These are phyloP conservation scores for Prunella himalayana DNA, from an alignment of 2,113 vertebrate species.

Conservation along the genomic window DNA sequence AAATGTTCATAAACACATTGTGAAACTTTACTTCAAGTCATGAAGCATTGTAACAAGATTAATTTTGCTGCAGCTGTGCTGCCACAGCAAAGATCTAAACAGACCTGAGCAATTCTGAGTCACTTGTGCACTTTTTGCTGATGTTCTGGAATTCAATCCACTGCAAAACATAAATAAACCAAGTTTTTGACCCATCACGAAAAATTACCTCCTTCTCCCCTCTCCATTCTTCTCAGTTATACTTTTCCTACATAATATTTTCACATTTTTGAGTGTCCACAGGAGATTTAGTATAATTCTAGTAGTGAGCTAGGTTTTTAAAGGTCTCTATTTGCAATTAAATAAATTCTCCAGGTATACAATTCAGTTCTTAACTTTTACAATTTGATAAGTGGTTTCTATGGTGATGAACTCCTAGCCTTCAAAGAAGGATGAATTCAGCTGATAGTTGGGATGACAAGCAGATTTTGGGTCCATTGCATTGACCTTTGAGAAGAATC, in stretches of 20 bases:
- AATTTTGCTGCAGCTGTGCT: neutral
- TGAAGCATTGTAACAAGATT: neutral
- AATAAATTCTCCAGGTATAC: constrained; percentile 41
- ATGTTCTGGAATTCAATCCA: neutral
- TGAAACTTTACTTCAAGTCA: neutral
- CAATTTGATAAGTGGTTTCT: constrained; percentile 4
- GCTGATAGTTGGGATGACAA: constrained; percentile 11
- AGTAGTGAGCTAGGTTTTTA: neutral
- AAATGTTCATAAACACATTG: neutral
- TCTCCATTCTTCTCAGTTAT: neutral
- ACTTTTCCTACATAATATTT: neutral
- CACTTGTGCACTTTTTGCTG: constrained; percentile 4
- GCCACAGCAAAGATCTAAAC: neutral
- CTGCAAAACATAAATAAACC: neutral
- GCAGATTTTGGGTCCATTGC: neutral
- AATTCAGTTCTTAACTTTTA: constrained; percentile 10
- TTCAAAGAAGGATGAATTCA: constrained; percentile 6
- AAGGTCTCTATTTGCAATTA: constrained; percentile 52
- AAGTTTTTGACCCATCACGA: neutral
- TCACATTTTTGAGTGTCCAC: neutral
- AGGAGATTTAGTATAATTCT: neutral
- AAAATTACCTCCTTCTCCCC: neutral
- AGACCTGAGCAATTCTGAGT: neutral
- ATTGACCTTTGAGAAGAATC: constrained; percentile 23
- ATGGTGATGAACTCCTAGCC: neutral